Base-by-base conservation (phyloP, 2,888 invertebrate genomes). In the Cosmorhoe ocellata region DNA sequence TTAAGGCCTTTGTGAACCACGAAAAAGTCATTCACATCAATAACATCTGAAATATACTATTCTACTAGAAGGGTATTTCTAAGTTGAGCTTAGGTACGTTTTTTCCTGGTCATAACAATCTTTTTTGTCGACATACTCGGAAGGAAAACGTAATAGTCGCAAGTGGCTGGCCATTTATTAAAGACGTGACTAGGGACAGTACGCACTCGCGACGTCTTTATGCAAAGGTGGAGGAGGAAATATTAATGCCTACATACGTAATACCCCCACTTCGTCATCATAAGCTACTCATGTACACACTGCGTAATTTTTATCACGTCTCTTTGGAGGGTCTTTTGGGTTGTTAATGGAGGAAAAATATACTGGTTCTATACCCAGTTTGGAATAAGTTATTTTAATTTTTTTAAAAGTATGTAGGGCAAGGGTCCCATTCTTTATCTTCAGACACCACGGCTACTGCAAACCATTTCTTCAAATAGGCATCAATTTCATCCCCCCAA, bases 221-320 rank as follows among this genome's bases (percentile, higher is more conserved):
- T 60, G 61, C 59, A 66, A 58, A 64, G 66, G 66, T 57, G 64
- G 58, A 53, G 59, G 56, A 43, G 56, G 66, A 67, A 71, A 73
- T 76, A 76, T 71, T 75, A 76, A 77, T 76, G 72, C 66, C 69
- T 66, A 76, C 75, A 75, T 76, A 67, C 75, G 73, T 81, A 81
- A 81, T 78, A 70, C 71, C 59, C 61, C 60, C 74, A 69, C 72
- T 79, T 65, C 74, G 64, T 80, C 79, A 79, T 74, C 76, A 76
- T 80, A 75, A 79, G 76, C 72, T 68, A 66, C 59, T 65, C 66
- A 56, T 60, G 66, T 69, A 71, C 74, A 71, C 70, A 70, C 69
- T 69, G 66, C 73, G 77, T 74, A 76, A 78, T 81, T 81, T 80
- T 79, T 81, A 77, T 76, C 72, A 67, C 69, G 65, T 64, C 51